Evolutionary conservation across 2,888 invertebrate genomes (phyloP), one percentile per base, ranked within the genome.

Genomic region (Caenorhabditis sulstoni): DNA sequence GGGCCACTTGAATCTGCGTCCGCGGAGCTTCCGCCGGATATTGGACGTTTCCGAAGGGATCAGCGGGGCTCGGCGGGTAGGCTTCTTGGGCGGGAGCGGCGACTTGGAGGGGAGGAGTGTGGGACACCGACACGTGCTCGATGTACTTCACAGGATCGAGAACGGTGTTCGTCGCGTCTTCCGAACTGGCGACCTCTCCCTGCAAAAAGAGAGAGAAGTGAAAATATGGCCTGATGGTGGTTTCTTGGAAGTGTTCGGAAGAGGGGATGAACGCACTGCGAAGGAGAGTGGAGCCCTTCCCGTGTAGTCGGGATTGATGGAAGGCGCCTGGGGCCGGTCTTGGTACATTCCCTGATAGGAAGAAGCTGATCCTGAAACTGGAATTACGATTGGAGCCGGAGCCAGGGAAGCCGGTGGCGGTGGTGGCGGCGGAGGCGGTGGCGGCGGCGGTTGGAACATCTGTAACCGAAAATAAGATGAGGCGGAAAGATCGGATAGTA

Each of bases 321-420:
- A 61, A 37, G 74, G 65, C 3, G 74, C 66, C 20, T 66, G 74
- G 1, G 74, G 74, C 11, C 66, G 16, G 20, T 66, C 65, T 29
- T 74, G 74, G 57, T 71, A 78, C 66, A 71, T 62, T 62, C 78
- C 71, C 47, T 71, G 78, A 29, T 71, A 71, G 1, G 67, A 71
- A 18, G 29, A 29, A 29, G 29, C 29, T 29, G 29, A 29, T 29
- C 29, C 61, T 11, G 55, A 20, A 23, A 35, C 52, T 16, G 68
- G 39, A 18, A 55, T 8, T 12, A 45, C 29, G 20, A 41, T 4
- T 18, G 68, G 68, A 9, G 52, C 59, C 41, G 62, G 49, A n/a
- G 70, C 47, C 14, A 44, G 57, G n/a, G 57, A 16, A 35, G 35
- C 14, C 9, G 59, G 61, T 29, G 70, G 47, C 1, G 64, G 64